Evolutionary conservation across 92 coral and sea anemone species (phyloP).

Genomic region (Palythoa grandis): DNA sequence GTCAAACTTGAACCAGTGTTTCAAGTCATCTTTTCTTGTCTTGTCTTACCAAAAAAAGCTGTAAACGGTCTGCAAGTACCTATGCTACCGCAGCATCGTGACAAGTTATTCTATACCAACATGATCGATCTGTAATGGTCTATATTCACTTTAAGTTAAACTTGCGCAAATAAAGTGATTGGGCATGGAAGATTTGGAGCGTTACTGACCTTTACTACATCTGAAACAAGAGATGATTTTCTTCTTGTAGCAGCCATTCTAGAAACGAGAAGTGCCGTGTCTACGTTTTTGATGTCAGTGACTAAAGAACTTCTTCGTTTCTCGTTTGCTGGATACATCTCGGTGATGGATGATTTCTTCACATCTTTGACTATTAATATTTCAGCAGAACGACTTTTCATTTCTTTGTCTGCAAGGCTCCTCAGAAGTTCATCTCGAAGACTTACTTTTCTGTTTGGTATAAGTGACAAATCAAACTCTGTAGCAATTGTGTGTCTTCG

Average conservation of each 20-base stretch:
- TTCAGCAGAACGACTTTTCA: conserved; percentile 42
- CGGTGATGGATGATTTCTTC: not conserved
- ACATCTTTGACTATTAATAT: not conserved
- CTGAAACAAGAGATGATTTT: conserved; percentile 35
- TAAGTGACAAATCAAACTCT: conserved; percentile 25
- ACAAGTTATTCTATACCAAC: no score
- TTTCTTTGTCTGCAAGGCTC: conserved; percentile 41
- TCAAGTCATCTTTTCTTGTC: no score
- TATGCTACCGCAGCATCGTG: no score
- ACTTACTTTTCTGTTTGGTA: conserved; percentile 32
- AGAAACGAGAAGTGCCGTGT: not conserved
- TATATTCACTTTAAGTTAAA: no score
- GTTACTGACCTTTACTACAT: conserved; percentile 5
- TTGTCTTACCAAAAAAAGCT: no score
- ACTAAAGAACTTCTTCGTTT: conserved; percentile 31
- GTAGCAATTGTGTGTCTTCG: conserved; percentile 19
- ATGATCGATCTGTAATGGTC: no score
- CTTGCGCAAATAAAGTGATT: no score
- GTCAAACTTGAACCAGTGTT: no score
- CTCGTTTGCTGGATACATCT: not conserved
- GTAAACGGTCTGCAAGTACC: no score
- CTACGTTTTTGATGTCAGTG: conserved; percentile 17
- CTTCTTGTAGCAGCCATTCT: not conserved
- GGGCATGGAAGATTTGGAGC: not conserved
- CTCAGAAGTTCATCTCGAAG: conserved; percentile 36